These are phyloP conservation scores for Pyrrhosoma nymphula DNA, from an alignment of 2,888 invertebrate species.

Conservation along the genomic window DNA sequence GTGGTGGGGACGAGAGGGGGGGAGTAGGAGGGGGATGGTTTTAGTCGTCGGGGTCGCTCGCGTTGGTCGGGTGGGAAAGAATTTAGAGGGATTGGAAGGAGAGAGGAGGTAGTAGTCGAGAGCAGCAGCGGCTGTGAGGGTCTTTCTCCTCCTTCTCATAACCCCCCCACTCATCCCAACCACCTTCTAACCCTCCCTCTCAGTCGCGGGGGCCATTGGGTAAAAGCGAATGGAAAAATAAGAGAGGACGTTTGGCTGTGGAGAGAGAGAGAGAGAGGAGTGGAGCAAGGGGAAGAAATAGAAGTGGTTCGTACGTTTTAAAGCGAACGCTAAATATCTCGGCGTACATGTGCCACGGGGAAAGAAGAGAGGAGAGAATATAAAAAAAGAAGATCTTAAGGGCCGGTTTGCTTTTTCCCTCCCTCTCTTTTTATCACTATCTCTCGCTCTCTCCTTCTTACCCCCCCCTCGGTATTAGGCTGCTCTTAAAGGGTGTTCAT, in stretches of 20 bases:
- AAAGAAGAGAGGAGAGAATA: background rate
- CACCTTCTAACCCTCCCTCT: background rate
- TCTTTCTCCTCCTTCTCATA: too few species aligned
- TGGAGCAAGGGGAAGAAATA: background rate
- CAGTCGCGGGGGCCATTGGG: conserved; percentile 47
- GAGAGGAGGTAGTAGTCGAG: background rate
- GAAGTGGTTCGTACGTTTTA: conserved; percentile 65
- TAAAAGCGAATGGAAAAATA: conserved; percentile 60
- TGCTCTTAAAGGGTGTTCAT: conserved; percentile 43
- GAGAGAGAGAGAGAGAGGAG: background rate
- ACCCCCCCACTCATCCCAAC: background rate
- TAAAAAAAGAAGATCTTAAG: background rate
- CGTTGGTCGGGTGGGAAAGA: conserved; percentile 23
- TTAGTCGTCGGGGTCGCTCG: conserved; percentile 2
- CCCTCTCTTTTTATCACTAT: background rate
- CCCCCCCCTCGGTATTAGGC: background rate
- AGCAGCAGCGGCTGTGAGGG: conserved; percentile 41
- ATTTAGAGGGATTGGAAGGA: conserved; percentile 56
- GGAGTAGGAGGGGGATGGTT: background rate
- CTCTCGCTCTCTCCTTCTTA: background rate
- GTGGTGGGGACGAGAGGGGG: background rate
- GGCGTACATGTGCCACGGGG: background rate
- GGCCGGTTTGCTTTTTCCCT: conserved; percentile 50
- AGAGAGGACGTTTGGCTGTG: background rate
- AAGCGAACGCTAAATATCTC: conserved; percentile 64